phyloP scores from a whole-genome alignment of 2,113 vertebrate species.

The Zapornia atra region DNA sequence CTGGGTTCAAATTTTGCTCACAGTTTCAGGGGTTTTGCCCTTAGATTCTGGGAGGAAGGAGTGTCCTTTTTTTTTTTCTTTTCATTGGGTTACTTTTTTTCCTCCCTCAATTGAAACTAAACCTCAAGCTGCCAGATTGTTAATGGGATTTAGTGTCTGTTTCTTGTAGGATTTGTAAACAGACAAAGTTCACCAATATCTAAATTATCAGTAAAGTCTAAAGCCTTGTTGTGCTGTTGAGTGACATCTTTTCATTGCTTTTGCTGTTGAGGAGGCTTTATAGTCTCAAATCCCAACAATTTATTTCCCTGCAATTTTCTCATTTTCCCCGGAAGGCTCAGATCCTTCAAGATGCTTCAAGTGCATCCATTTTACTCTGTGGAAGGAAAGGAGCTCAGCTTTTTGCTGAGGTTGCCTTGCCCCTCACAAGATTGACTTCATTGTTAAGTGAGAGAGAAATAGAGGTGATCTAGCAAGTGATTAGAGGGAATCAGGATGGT shows the following conservation, averaged over 20 bases:
- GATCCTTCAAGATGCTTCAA: neutral
- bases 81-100: neutral
- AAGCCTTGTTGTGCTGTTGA: conserved; percentile 27
- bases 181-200: conserved; percentile 45
- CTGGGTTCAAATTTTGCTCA: neutral
- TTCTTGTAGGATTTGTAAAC: conserved; percentile 64
- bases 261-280: neutral
- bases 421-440: neutral
- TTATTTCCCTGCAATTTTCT: conserved; percentile 35
- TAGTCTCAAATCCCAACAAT: conserved; percentile 7
- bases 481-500: neutral
- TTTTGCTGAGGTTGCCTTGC: neutral
- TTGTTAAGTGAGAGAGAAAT: neutral
- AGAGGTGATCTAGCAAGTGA: neutral
- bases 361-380: neutral
- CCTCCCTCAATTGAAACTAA: neutral
- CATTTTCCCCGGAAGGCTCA: neutral
- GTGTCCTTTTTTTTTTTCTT: neutral
- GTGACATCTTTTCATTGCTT: conserved; percentile 51
- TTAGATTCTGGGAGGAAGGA: neutral
- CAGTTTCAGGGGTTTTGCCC: neutral
- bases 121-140: neutral
- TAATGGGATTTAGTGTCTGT: conserved; percentile 50
- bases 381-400: neutral
- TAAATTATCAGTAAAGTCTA: conserved; percentile 51